These are phyloP conservation scores for Mohoua ochrocephala DNA, from an alignment of 2,113 vertebrate genomes.

Conservation along the genomic window DNA sequence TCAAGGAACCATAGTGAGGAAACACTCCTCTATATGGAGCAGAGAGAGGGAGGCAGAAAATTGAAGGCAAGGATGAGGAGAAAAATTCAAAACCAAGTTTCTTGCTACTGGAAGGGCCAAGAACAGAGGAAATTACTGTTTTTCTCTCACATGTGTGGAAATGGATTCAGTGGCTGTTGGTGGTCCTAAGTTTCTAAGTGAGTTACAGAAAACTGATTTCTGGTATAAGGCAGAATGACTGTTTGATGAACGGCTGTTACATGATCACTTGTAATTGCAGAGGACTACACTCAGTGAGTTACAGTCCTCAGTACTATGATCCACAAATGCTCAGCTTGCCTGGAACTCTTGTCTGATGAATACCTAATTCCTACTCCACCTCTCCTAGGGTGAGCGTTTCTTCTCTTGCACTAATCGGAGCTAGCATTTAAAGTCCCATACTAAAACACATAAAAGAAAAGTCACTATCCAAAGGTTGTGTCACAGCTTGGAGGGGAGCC, in stretches of 20 bases:
- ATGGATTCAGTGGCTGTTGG: neutral
- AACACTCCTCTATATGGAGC: neutral
- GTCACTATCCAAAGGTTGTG: neutral
- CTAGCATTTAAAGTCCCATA: neutral
- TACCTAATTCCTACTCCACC: neutral
- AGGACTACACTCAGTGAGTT: neutral
- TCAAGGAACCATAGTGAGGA: neutral
- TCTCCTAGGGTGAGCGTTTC: neutral
- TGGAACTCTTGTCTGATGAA: neutral
- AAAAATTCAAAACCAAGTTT: neutral
- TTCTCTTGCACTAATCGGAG: neutral
- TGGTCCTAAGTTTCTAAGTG: neutral
- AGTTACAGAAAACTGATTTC: neutral
- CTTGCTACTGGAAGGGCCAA: neutral
- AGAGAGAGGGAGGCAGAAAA: neutral
- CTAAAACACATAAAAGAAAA: neutral
- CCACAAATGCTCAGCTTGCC: neutral
- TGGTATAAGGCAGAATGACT: neutral
- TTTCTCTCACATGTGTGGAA: neutral
- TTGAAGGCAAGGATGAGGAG: neutral
- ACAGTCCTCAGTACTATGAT: neutral
- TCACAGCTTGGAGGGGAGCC: neutral
- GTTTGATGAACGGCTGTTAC: neutral
- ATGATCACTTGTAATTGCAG: neutral
- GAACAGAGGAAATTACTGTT: neutral